A percentile compares a stretch with the other conserved stretches of the same genome.
These are phyloP conservation scores for Cladopsammia gracilis DNA, from an alignment of 64 coral and sea anemone species.

Conservation along the genomic window DNA sequence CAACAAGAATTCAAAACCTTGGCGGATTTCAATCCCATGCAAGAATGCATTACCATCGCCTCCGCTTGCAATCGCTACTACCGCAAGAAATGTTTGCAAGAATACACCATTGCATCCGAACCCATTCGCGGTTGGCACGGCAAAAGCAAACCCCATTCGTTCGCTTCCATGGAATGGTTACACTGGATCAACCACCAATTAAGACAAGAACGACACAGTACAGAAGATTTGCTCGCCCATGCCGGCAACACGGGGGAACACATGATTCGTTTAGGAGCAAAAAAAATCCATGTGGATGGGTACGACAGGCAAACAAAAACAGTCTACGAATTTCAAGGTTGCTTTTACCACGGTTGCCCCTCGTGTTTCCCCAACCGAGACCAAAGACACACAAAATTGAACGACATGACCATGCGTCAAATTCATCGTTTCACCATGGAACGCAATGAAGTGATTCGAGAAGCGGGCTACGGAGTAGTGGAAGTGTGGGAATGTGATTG, in stretches of 20 bases:
- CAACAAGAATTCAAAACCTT: not conserved
- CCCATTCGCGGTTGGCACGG: not conserved
- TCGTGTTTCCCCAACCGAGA: too few species aligned
- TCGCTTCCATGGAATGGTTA: conserved; percentile 2
- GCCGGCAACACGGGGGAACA: not conserved
- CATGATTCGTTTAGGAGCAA: accelerated
- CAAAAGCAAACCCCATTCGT: not conserved
- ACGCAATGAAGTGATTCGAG: too few species aligned
- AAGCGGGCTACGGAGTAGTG: too few species aligned
- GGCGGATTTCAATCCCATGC: not conserved
- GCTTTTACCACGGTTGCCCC: too few species aligned
- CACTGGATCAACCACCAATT: not conserved
- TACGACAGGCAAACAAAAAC: too few species aligned
- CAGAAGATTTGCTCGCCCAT: not conserved
- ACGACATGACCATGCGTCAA: too few species aligned
- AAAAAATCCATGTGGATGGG: too few species aligned
- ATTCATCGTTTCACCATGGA: too few species aligned
- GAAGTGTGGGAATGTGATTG: too few species aligned
- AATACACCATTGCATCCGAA: conserved; percentile 3
- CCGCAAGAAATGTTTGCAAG: not conserved
- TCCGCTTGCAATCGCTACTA: not conserved
- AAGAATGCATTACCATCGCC: conserved; percentile 18
- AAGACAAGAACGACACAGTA: too few species aligned
- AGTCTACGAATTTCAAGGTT: too few species aligned
- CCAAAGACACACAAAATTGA: too few species aligned